Base-by-base conservation (phyloP, 2,113 vertebrate genomes). In the Cynopterus brachyotis region DNA sequence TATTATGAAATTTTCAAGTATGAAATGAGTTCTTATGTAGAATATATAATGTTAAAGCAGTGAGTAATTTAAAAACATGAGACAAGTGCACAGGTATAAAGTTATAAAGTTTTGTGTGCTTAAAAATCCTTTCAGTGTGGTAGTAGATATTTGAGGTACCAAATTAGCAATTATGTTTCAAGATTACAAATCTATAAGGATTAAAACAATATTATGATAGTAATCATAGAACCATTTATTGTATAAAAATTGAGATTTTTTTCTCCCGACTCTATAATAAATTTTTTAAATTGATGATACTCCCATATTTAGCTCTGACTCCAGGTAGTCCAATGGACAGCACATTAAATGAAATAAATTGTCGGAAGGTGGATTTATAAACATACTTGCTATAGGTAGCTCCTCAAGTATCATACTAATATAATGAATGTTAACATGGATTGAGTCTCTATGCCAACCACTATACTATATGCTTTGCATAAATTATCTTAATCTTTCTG, bases 181-280 rank as follows among this genome's bases (percentile, higher is more conserved):
- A 79, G 42, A 86, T 87, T 76, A 80, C 3, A 89, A 16, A 55
- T 86, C 35, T 86, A 35, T 22, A 72, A 1, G 72, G 57, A 59
- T 78, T 72, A 93, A 93, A 93, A 70, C 28, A 92, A 53, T 72
- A 79, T 70, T 42, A 32, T 55, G 75, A 57, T 53, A 80, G 55
- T 95, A 93, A 75, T 53, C 67, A n/a, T 42, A 53, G n/a, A 72
- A 24, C 17, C 11, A 45, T 73, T 97, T 81, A 53, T 94, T 82
- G 5, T 45, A 67, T 83, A 91, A 87, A 92, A 89, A 42, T 42
- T 6, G 32, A 66, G 15, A 1, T 0, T 19, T 62, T 88, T 67
- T 62, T 62, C 59, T 75, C 28, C 9, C 40, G 24, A 6, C 24
- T 53, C 13, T 83, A 4, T 80, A 79, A 40, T 45, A 87, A 37